Conservation (phyloP, 2,797 vertebrate species). For the Botia kubotai region DNA sequence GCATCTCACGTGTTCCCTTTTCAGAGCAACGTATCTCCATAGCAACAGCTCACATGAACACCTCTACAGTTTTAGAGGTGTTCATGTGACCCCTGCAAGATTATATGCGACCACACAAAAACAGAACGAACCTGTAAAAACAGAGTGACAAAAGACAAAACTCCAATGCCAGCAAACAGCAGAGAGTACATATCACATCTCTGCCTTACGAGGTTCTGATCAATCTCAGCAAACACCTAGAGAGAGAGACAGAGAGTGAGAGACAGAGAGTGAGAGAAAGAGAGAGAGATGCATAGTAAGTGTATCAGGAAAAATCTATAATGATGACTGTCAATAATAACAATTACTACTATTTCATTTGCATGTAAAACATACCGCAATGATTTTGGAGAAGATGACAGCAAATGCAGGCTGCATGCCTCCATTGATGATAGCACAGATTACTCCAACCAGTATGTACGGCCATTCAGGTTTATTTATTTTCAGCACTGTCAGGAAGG, state of each 20-base stretch:
- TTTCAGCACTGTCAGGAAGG: constrained; percentile 86
- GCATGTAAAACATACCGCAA: constrained; percentile 80
- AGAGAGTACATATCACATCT: constrained; percentile 82
- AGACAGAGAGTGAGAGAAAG: neutral
- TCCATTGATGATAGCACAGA: constrained; percentile 87
- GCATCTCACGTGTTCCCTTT: constrained; percentile 1
- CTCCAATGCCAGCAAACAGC: constrained; percentile 86
- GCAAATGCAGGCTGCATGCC: constrained; percentile 88
- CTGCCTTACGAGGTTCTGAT: constrained; percentile 61
- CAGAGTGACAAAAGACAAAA: constrained; percentile 86
- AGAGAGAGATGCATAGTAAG: neutral
- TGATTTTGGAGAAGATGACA: constrained; percentile 91
- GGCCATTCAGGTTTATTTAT: constrained; percentile 89
- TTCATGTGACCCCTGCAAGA: too few relatives aligned
- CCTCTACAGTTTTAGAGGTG: neutral
- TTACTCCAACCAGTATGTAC: constrained; percentile 83
- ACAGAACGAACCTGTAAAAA: constrained; percentile 87
- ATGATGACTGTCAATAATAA: neutral
- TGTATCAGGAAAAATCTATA: neutral
- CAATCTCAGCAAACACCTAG: constrained; percentile 73
- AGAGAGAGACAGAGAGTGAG: neutral
- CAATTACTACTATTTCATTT: neutral
- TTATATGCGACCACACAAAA: neutral
- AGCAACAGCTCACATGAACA: neutral
- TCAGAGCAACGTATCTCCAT: neutral